Evolutionary conservation across 1,140 invertebrate genomes (phyloP), one percentile per base, ranked within the genome.

Genomic region (Macrostomum lignano): DNA sequence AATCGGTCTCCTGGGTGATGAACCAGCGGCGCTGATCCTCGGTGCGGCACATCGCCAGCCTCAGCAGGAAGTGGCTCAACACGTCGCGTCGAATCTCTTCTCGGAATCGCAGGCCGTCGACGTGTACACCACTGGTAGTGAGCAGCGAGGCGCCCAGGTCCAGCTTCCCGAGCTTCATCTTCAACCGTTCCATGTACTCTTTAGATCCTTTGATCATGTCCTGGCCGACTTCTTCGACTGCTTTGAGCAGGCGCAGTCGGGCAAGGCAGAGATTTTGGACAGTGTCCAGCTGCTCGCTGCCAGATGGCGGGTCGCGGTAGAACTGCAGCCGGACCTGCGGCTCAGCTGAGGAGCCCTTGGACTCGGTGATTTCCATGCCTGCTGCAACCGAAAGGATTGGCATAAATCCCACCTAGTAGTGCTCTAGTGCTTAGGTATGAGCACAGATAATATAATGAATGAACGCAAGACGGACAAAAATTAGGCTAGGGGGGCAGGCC

Each of bases 21-120:
- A 91, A 86, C 81, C 84, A 93, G 32, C 70, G 64, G 21, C 71
- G 59, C 15, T 76, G 60, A 33, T 88, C 75, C 38, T 81, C 72
- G 10, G 73, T 72, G 36, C n/a, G 45, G 46, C 76, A 88, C 61
- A 78, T 91, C 2, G 76, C 77, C 22, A 96, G 52, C 38, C 81
- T 64, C 2, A 93, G 59, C 39, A 91, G 74, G 54, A 77, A 91
- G 57, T 96, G 86, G 1, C 81, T 81, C 29, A 86, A 21, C n/a
- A 38, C 11, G 21, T 38, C 25, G 19, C 25, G 13, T 10, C 20
- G 15, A 17, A 15, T 31, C 17, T 7, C 25, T 33, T 38, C 30
- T 21, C 26, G 28, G n/a, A 23, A 9, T 10, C 25, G 29, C n/a
- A 40, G 17, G 17, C 33, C 11, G 15, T 26, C 23, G 21, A 38